Percentiles rank a stretch among this genome's conserved stretches.
Evolutionary conservation across 2,888 invertebrate species (phyloP).

Genomic region (Globia sparganii): DNA sequence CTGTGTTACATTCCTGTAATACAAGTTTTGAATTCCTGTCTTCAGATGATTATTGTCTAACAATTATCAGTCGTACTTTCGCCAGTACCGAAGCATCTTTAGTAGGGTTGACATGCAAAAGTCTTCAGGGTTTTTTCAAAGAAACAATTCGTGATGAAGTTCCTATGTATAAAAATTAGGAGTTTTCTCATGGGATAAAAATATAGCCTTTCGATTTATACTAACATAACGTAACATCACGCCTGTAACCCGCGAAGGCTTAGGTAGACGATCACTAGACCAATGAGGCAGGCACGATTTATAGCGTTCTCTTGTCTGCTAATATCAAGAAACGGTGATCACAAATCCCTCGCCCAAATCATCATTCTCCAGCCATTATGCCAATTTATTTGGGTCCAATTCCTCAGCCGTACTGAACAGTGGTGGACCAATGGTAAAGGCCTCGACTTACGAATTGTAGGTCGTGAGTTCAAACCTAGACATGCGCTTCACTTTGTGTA

Average conservation of each 20-base stretch:
- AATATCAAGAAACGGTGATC: not conserved
- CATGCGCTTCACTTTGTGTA: too few relatives aligned
- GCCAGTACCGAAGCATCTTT: not conserved
- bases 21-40: slow-evolving; percentile 9
- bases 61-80: not conserved
- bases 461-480: too few relatives aligned
- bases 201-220: not conserved
- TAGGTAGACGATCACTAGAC: too few relatives aligned
- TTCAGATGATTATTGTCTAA: not conserved
- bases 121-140: not conserved
- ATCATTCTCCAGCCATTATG: not conserved
- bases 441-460: too few relatives aligned
- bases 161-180: not conserved
- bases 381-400: too few relatives aligned
- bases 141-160: not conserved
- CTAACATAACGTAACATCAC: not conserved
- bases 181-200: not conserved
- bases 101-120: not conserved
- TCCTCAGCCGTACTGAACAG: too few relatives aligned
- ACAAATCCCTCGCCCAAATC: too few relatives aligned
- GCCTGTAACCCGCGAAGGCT: not conserved
- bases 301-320: not conserved
- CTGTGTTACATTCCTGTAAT: not conserved
- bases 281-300: too few relatives aligned
- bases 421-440: too few relatives aligned